These are phyloP conservation scores for Darevskia mixta DNA, from an alignment of 2,797 vertebrate genomes.

Conservation along the genomic window DNA sequence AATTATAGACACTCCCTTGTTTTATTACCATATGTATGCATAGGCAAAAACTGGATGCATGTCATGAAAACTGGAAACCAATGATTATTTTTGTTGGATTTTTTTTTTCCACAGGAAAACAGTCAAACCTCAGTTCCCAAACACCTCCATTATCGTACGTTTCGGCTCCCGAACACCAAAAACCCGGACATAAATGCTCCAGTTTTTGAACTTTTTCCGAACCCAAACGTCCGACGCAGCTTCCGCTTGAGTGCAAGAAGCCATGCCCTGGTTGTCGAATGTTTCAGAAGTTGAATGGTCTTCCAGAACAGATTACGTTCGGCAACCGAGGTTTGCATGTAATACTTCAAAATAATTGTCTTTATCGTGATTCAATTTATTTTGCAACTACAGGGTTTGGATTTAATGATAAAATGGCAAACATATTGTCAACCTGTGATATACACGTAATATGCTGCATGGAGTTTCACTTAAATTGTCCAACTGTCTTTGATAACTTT, in stretches of 20 bases:
- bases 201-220: too few species aligned
- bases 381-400: background rate
- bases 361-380: slow-evolving; percentile 1
- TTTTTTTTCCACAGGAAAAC: background rate
- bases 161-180: too few species aligned
- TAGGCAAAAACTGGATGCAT: background rate
- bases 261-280: too few species aligned
- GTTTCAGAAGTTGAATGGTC: too few species aligned
- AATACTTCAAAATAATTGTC: background rate
- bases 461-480: background rate
- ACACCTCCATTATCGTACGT: too few species aligned
- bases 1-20: background rate
- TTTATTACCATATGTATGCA: background rate
- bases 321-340: too few species aligned
- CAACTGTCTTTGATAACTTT: background rate
- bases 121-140: too few species aligned
- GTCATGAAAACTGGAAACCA: background rate
- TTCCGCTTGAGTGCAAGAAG: too few species aligned
- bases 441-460: background rate
- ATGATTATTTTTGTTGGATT: background rate
- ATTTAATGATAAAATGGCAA: background rate
- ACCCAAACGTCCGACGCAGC: too few species aligned
- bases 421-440: background rate
- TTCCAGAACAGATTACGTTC: too few species aligned
- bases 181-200: too few species aligned